Base-by-base conservation (phyloP, 1,140 invertebrate genomes). In the Heliothis virescens region DNA sequence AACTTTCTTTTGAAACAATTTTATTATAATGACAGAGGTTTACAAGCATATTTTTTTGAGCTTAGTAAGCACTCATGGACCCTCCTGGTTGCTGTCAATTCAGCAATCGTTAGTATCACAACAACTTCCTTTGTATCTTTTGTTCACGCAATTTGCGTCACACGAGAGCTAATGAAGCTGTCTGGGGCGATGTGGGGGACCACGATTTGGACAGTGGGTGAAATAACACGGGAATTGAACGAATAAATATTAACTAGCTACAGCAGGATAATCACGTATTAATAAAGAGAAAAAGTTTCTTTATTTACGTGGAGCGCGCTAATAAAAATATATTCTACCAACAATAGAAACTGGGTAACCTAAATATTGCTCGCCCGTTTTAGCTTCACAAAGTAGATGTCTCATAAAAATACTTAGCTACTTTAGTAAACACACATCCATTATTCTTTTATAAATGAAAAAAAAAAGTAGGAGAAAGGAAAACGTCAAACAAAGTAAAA, bases 41-140 rank as follows among this genome's bases (percentile, higher is more conserved):
- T 41, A 18, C 57, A 2, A 62, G 18, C 53, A 57, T 50, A 57
- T 48, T 69, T 59, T 71, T 71, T 29, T 34, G 47, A 57, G 50
- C 16, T 41, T 50, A 55, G 57, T 50, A 53, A 2, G 21, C 13
- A 57, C 55, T 78, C 10, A 55, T 34, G 21, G 84, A 86, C 86
- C 89, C 87, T 87, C 82, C 77, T 84, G 84, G 67, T 77, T 81
- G 88, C 86, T 85, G 79, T 82, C 81, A 83, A 86, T 84, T 84
- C 86, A 87, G 73, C 86, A 87, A 85, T 88, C 86, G 85, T 89
- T 87, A 89, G 83, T 89, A 87, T 88, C 88, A 85, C 72, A 80
- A 85, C 85, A 84, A 80, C 83, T 88, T 90, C 88, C 86, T 85
- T 83, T 83, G 74, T 76, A 84, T 89, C 83, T 87, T 89, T 89